Evolutionary conservation across 2,888 invertebrate species (phyloP).

Genomic region (Tachina grossa): DNA sequence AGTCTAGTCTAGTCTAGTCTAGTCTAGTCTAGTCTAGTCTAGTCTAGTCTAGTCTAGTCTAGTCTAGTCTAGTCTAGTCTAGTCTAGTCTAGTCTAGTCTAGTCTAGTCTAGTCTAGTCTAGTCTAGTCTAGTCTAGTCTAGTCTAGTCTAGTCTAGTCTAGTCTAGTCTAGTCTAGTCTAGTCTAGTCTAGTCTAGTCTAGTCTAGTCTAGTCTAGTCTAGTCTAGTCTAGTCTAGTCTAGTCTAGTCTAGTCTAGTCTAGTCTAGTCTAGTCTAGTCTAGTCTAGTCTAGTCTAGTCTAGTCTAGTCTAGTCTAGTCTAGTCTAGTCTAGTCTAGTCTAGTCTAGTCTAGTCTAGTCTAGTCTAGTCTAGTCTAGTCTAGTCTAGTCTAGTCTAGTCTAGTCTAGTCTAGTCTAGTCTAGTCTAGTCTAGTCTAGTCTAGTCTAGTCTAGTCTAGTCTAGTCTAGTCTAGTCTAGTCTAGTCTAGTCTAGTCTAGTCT

Average conservation of each 20-base stretch:
- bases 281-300: conserved; percentile 3
- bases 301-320: conserved; percentile 29
- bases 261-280: conserved; percentile 1
- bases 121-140: too few species aligned
- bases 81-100: too few species aligned
- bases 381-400: too few species aligned
- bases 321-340: conserved; percentile 35
- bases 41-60: too few species aligned
- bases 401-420: background rate
- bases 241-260: conserved; percentile 3
- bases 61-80: too few species aligned
- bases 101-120: too few species aligned
- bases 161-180: too few species aligned
- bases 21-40: too few species aligned
- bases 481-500: background rate
- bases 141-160: too few species aligned
- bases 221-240: conserved; percentile 4
- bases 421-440: conserved; percentile 31
- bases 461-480: background rate
- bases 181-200: too few species aligned
- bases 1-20: too few species aligned
- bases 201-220: background rate
- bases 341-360: background rate
- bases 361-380: too few species aligned
- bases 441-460: conserved; percentile 32